Evolutionary conservation across 2,797 vertebrate species (phyloP).

Genomic region (Myotis findleyi): DNA sequence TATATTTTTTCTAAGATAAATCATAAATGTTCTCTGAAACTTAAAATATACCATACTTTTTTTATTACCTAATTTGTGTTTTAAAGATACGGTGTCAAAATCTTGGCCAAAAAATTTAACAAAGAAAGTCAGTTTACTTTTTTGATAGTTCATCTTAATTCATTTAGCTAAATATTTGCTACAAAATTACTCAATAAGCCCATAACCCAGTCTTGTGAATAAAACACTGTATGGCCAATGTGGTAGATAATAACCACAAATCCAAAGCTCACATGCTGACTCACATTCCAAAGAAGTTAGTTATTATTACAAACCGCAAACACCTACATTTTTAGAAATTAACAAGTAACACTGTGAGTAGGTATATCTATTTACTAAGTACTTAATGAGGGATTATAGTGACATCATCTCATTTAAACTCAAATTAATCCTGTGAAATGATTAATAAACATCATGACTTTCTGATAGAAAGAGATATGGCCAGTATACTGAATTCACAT

Average conservation of each 20-base stretch:
- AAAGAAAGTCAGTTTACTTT: constrained; percentile 2
- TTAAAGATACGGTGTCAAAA: constrained; percentile 41
- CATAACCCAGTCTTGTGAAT: not conserved
- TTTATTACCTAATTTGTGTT: constrained; percentile 23
- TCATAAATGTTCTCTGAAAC: constrained; percentile 26
- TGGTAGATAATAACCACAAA: not conserved
- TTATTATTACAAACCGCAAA: not conserved
- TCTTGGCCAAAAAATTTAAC: constrained; percentile 11
- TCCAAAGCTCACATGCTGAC: not conserved
- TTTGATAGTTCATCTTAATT: constrained; percentile 18
- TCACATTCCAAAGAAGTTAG: not conserved
- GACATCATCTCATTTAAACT: not conserved
- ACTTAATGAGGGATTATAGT: not conserved
- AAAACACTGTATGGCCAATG: not conserved
- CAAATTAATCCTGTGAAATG: not conserved
- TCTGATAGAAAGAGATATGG: not conserved
- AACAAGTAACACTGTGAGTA: constrained; percentile 33
- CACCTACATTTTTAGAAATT: constrained; percentile 10
- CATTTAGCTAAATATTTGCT: constrained; percentile 36
- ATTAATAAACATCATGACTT: constrained; percentile 29
- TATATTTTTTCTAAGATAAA: constrained; percentile 48
- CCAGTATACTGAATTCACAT: not conserved
- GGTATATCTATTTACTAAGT: not conserved
- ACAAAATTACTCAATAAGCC: constrained; percentile 2
- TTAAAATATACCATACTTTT: constrained; percentile 8